phyloP scores from a whole-genome alignment of 2,888 invertebrate genomes.

The Crioceris asparagi region DNA sequence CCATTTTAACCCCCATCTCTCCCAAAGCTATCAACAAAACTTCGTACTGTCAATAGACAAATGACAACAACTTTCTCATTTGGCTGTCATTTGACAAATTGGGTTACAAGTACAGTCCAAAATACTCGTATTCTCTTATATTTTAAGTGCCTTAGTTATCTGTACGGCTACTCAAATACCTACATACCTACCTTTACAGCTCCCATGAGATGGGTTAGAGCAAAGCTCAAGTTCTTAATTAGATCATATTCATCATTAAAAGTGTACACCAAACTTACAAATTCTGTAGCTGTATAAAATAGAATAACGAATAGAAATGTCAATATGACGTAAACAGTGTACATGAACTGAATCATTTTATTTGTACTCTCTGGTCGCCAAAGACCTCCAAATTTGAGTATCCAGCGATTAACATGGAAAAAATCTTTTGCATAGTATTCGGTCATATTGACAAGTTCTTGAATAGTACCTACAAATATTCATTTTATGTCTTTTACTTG shows the following conservation, averaged over 20 bases:
- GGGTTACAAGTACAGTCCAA: too few species aligned
- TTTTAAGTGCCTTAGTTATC: too few species aligned
- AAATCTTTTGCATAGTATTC: constrained; percentile 21
- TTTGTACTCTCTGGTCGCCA: constrained; percentile 26
- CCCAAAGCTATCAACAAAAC: too few species aligned
- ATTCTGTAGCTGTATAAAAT: constrained; percentile 29
- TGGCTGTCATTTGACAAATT: too few species aligned
- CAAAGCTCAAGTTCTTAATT: constrained; percentile 32
- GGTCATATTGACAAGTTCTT: too few species aligned
- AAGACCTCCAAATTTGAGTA: constrained; percentile 27
- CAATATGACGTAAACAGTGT: constrained; percentile 23
- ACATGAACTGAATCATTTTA: constrained; percentile 17
- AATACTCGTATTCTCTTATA: too few species aligned
- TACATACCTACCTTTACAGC: constrained; percentile 28
- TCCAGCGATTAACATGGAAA: constrained; percentile 28
- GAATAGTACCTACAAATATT: too few species aligned
- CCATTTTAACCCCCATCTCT: too few species aligned
- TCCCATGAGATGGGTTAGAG: constrained; percentile 30
- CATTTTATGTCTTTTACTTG: too few species aligned
- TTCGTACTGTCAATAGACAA: too few species aligned
- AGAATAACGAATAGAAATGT: constrained; percentile 29
- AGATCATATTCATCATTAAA: constrained; percentile 24
- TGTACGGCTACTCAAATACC: too few species aligned
- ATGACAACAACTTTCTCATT: too few species aligned
- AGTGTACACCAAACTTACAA: constrained; percentile 26